These are phyloP conservation scores for Thera obeliscata DNA, from an alignment of 2,888 invertebrate genomes.

Conservation along the genomic window DNA sequence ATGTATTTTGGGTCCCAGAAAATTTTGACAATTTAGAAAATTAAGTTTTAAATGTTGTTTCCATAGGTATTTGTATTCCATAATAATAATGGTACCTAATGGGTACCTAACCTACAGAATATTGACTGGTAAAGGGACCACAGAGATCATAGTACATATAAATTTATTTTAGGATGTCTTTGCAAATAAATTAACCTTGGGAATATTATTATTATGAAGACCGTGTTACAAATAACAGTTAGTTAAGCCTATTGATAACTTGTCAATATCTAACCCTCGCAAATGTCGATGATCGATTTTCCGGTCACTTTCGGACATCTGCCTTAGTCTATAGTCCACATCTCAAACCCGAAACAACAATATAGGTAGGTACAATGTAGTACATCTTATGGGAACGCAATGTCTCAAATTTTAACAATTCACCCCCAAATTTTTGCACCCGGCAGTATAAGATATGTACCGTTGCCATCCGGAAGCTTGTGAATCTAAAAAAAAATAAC, in stretches of 20 bases:
- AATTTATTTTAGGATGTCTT: too few species aligned
- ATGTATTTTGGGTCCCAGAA: neutral
- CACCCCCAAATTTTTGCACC: conserved; percentile 44
- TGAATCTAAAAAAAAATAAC: conserved; percentile 61
- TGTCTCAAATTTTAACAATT: conserved; percentile 35
- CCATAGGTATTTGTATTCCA: too few species aligned
- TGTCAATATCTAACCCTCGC: conserved; percentile 8
- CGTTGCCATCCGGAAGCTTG: conserved; percentile 57
- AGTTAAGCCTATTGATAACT: conserved; percentile 11
- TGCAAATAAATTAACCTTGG: neutral
- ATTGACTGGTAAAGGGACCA: too few species aligned
- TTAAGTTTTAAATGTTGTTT: too few species aligned
- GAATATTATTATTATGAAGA: neutral
- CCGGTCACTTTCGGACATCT: conserved; percentile 31
- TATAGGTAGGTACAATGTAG: conserved; percentile 15
- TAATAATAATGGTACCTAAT: too few species aligned
- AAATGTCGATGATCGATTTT: conserved; percentile 13
- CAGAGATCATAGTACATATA: too few species aligned
- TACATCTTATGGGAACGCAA: conserved; percentile 40
- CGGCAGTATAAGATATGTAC: conserved; percentile 39
- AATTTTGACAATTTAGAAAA: too few species aligned
- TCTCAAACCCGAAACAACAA: conserved; percentile 33
- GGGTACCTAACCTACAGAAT: too few species aligned
- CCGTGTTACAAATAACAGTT: neutral
- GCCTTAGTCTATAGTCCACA: conserved; percentile 6